These are phyloP conservation scores for Dynastes grantii DNA, from an alignment of 2,888 invertebrate species.

Conservation along the genomic window DNA sequence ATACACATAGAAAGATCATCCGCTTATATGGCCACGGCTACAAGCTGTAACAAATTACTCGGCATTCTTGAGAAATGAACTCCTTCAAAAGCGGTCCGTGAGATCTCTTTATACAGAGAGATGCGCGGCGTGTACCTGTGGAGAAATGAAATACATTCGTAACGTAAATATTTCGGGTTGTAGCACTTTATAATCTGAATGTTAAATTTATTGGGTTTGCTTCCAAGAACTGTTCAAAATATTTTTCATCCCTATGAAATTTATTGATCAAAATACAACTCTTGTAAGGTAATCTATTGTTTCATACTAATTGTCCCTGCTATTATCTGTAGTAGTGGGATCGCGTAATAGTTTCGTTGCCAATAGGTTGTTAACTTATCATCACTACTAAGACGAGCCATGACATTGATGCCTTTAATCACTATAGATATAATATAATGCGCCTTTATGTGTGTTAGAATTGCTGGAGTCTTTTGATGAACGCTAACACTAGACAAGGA, in stretches of 20 bases:
- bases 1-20: slow-evolving; percentile 10
- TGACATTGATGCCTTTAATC: no score
- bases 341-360: no score
- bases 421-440: no score
- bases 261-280: not conserved
- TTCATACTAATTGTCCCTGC: no score
- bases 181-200: not conserved
- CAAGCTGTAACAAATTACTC: slow-evolving; percentile 28
- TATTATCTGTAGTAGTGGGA: no score
- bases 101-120: slow-evolving; percentile 7
- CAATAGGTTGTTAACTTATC: no score
- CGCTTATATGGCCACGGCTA: slow-evolving; percentile 18
- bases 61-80: slow-evolving; percentile 25
- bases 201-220: slow-evolving; percentile 4
- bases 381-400: no score
- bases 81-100: slow-evolving; percentile 19
- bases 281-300: no score
- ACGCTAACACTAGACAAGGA: no score
- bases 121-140: not conserved
- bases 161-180: no score
- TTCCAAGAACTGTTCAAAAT: not conserved
- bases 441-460: no score
- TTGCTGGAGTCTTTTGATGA: no score
- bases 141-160: slow-evolving; percentile 6
- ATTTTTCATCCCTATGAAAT: not conserved